Base-by-base conservation (phyloP, 2,797 vertebrate genomes). In the Pangasius macronema region DNA sequence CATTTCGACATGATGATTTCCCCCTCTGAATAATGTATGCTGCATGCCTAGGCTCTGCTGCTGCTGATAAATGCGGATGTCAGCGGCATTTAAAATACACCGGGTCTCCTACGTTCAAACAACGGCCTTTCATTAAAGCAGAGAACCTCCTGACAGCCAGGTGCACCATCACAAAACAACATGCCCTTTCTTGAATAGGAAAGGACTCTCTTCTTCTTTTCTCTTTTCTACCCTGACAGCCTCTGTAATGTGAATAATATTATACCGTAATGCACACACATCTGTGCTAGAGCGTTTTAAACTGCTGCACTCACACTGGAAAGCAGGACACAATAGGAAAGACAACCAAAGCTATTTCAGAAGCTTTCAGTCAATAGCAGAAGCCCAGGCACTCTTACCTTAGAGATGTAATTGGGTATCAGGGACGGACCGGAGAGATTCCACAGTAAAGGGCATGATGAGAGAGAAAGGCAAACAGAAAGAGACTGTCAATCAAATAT, bases 341-440 rank as follows among this genome's bases (percentile, higher is more conserved):
- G 33, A 39, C 75, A 46, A 65, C 42, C 73, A 82, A 86, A 55
- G 51, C 59, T 80, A 61, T 80, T 46, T 49, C 51, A n/a, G 63
- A 27, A 59, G 33, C 76, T 42, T 61, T 59, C 33, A 36, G 53
- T 82, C 61, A 46, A 42, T 59, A 86, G 6, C 14, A 87, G 77
- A 87, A 89, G 61, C 70, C 86, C 73, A 84, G 68, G 33, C 85
- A 53, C 72, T 82, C 88, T 86, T 84, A 89, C 88, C 70, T 83
- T 89, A 14, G 61, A 84, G 77, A 68, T 36, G 63, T 84, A 88
- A 87, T 87, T 91, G 88, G 82, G 67, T 63, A 81, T 89, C 84
- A 88, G 83, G 84, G 39, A 88, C 18, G 46, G 51, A 76, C 10
- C 72, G 18, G n/a, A 76, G 57, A 77, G 85, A 90, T 82, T 85